Conservation (phyloP, 2,888 invertebrate species). For the Chymomyza fuscimana region DNA sequence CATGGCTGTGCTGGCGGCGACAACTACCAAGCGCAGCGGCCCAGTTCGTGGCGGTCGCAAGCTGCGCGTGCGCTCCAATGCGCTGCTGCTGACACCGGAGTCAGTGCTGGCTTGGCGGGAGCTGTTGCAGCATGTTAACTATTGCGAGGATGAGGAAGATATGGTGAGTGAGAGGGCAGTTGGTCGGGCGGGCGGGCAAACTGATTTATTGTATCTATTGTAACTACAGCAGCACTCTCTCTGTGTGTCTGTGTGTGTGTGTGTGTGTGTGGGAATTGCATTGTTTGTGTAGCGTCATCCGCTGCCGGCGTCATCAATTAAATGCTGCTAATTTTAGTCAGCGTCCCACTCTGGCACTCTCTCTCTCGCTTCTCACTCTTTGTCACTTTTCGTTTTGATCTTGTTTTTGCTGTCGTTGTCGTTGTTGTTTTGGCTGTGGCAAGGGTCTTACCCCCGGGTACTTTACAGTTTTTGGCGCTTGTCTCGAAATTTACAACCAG, state of each 20-base stretch:
- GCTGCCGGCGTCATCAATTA: conserved; percentile 48
- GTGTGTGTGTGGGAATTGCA: conserved; percentile 28
- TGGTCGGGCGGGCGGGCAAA: neutral
- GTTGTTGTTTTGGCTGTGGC: conserved; percentile 11
- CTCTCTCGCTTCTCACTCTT: neutral
- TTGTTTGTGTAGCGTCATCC: conserved; percentile 24
- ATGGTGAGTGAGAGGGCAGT: conserved; percentile 73
- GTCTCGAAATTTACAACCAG: conserved; percentile 24
- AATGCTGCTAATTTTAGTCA: conserved; percentile 27
- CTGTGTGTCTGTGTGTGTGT: conserved; percentile 10
- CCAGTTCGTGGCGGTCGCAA: conserved; percentile 52
- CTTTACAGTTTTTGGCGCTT: conserved; percentile 44
- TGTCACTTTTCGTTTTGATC: neutral
- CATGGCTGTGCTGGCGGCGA: conserved; percentile 52
- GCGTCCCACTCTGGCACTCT: neutral
- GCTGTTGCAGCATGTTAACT: conserved; percentile 75
- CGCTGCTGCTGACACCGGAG: conserved; percentile 55
- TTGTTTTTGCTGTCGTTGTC: neutral
- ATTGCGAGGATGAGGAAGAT: conserved; percentile 80
- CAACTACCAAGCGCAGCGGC: conserved; percentile 49
- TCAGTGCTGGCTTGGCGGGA: conserved; percentile 79
- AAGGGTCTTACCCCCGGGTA: conserved; percentile 15
- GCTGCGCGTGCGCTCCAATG: conserved; percentile 54
- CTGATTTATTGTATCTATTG: conserved; percentile 12
- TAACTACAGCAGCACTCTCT: conserved; percentile 5